phyloP scores from a whole-genome alignment of 64 coral and sea anemone species.

The Montipora sp. region DNA sequence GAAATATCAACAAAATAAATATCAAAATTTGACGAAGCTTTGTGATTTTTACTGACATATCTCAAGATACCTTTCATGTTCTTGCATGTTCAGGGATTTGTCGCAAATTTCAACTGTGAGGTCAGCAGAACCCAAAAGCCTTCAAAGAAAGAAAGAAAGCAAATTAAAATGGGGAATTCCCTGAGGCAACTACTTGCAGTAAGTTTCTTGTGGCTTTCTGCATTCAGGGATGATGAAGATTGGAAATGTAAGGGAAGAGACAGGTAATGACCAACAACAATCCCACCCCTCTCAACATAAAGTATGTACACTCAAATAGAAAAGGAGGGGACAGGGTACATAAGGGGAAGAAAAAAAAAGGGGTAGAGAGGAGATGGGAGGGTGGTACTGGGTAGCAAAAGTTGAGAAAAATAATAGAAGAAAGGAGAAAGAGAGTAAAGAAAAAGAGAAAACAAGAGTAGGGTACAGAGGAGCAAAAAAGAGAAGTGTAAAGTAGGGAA shows the following conservation, averaged over 20 bases:
- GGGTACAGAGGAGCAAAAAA: background rate
- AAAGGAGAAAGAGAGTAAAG: too few relatives aligned
- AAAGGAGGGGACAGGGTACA: background rate
- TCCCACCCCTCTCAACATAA: too few relatives aligned
- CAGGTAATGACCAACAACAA: background rate
- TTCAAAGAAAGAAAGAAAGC: background rate
- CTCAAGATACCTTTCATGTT: slow-evolving; percentile 81
- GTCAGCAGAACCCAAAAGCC: slow-evolving; percentile 68
- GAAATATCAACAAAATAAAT: background rate
- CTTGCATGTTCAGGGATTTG: slow-evolving; percentile 85
- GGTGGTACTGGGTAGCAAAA: too few relatives aligned
- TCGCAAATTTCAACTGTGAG: slow-evolving; percentile 85
- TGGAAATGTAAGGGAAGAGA: background rate
- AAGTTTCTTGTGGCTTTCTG: background rate
- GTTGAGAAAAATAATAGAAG: background rate
- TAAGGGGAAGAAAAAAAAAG: too few relatives aligned
- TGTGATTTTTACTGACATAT: background rate
- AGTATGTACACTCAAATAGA: background rate
- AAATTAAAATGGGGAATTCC: background rate
- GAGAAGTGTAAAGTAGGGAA: background rate
- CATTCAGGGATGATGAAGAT: too few relatives aligned
- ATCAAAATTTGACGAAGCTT: too few relatives aligned
- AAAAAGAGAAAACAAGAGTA: background rate
- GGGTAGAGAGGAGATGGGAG: background rate
- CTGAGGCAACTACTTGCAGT: background rate